Base-by-base conservation (phyloP, 1,140 invertebrate genomes). In the Lasioglossum baleicum region DNA sequence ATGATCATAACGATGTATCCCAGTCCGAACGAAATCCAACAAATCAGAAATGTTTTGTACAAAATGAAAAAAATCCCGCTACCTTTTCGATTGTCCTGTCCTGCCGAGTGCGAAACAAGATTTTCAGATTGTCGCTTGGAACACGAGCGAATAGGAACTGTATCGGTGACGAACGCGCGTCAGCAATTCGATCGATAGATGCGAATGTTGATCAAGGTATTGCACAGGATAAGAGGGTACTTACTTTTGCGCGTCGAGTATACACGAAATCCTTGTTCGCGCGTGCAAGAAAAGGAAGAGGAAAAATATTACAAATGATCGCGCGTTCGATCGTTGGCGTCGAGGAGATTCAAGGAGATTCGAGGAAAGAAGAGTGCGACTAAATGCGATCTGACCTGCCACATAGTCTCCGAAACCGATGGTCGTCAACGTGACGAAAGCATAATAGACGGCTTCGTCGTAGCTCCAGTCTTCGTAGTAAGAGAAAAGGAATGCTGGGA, bases 331-430 rank as follows among this genome's bases (percentile, higher is more conserved):
- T 5, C 20, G 35, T 40, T 70, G 42, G 42, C 42, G 7, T 44
- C 42, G 42, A 8, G 42, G 42, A 11, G 8, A 44, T 44, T 7
- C 26, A 5, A 56, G 31, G 7, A 13, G 26, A 44, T 5, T 35
- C 35, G 35, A 56, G 31, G 7, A 13, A 44, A 44, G 7, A 22
- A 5, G 20, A 2, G 48, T 17, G 13, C 8, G 61, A 72, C 4
- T 15, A 22, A 72, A 31, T 31, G 7, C 20, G 51, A 40, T 44
- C 88, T 91, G 90, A 96, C 96, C 96, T 87, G 98, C 97, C 22
- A 99, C 98, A 86, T 96, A 96, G 93, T 99, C 98, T 53, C 98
- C 98, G 91, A 99, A 99, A 31, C 98, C 98, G 86, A 99, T 98
- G 11, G 98, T 99, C 0, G 97, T 97, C 4, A 98, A 94, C 0